Conservation (phyloP, 2,888 invertebrate species). For the Pyralis farinalis region DNA sequence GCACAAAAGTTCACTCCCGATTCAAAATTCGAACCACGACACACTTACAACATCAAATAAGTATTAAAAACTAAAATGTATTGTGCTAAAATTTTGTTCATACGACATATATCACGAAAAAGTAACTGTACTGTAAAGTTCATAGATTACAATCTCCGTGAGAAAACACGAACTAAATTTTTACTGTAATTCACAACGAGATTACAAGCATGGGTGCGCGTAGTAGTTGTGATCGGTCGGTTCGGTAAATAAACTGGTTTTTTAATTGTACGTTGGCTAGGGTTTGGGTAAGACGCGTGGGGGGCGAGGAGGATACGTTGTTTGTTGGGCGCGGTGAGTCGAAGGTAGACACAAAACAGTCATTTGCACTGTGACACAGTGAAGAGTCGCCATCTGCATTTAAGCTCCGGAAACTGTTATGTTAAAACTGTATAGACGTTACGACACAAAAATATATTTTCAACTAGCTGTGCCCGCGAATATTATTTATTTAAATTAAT, state of each 20-base stretch:
- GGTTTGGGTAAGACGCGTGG: too few relatives aligned
- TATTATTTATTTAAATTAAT: too few relatives aligned
- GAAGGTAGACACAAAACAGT: too few relatives aligned
- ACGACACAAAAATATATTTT: too few relatives aligned
- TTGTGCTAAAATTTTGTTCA: slow-evolving; percentile 4
- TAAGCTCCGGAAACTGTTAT: too few relatives aligned
- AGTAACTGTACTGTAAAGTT: slow-evolving; percentile 22
- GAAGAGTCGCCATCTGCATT: too few relatives aligned
- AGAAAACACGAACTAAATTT: slow-evolving; percentile 37
- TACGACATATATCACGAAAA: slow-evolving; percentile 14
- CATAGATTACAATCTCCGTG: slow-evolving; percentile 28
- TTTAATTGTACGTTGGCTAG: slow-evolving; percentile 45
- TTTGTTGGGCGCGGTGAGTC: too few relatives aligned
- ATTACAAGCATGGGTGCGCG: slow-evolving; percentile 32
- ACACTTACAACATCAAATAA: slow-evolving; percentile 41
- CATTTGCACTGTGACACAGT: too few relatives aligned
- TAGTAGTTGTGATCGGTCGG: slow-evolving; percentile 56
- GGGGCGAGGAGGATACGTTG: too few relatives aligned
- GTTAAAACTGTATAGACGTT: too few relatives aligned
- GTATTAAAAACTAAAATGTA: too few relatives aligned
- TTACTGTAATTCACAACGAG: slow-evolving; percentile 18
- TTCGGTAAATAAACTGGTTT: slow-evolving; percentile 78
- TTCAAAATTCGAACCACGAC: slow-evolving; percentile 64
- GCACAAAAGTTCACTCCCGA: slow-evolving; percentile 56
- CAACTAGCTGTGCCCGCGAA: too few relatives aligned